Base-by-base conservation (phyloP, 1,140 invertebrate genomes). In the Drosophila littoralis region DNA sequence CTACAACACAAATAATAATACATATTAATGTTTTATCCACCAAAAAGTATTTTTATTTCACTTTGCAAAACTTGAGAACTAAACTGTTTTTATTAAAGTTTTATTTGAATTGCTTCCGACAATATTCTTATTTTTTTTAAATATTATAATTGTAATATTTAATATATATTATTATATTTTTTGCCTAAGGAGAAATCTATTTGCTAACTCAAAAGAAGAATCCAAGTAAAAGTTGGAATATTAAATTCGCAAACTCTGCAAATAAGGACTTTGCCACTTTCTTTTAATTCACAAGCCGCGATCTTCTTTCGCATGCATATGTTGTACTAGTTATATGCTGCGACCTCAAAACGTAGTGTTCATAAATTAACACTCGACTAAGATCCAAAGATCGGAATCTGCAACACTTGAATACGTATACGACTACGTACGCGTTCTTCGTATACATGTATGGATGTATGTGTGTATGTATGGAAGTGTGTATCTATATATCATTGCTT, bases 291-390 rank as follows among this genome's bases (percentile, higher is more conserved):
- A 28, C 46, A 33, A 45, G 5, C 42, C 43, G 4, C 36, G 36
- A 33, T 36, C 28, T 17, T 10, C 28, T 32, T 57, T 57, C 51
- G 35, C 58, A 70, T 33, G 48, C 32, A 28, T 28, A 38, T 17
- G 13, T 15, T 36, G 38, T 33, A 57, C 70, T 59, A 67, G 64
- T 61, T 64, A 58, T 43, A 48, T 66, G 28, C 33, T 7, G 8
- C 33, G 40, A 46, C 58, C 67, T n/a, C 50, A 75, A 71, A 69
- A 70, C 6, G 64, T 13, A 38, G 15, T 38, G 59, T 45, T 64
- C 42, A 75, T 75, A 75, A 75, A 75, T 75, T 75, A 70, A 59
- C 67, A 59, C 59, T 54, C 45, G 52, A 32, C 35, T 32, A 17
- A 28, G 52, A 61, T 46, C 6, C 7, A 55, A 38, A 69, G 72